A percentile compares a stretch with the other conserved stretches of the same genome.
phyloP scores from a whole-genome alignment of 2,888 invertebrate species.

The Volucella inanis region DNA sequence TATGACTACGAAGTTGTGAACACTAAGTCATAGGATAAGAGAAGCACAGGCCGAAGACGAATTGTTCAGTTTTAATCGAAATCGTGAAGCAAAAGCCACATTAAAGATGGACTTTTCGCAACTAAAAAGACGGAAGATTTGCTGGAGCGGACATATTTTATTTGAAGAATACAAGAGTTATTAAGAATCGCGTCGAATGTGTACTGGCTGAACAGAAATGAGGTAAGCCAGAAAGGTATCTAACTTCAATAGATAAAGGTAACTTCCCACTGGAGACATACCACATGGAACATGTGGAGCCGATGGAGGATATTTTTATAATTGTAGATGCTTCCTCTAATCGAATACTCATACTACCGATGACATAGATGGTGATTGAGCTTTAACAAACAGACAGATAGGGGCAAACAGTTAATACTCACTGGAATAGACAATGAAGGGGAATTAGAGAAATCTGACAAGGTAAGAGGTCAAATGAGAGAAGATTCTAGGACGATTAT shows the following conservation, averaged over 20 bases:
- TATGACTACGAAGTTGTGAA: neutral
- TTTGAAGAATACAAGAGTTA: conserved; percentile 31
- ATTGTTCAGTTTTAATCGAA: neutral
- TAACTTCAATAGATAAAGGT: conserved; percentile 75
- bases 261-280: no score
- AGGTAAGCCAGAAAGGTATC: conserved; percentile 79
- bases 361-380: no score
- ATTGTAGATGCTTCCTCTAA: conserved; percentile 79
- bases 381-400: no score
- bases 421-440: conserved; percentile 47
- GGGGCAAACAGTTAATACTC: no score
- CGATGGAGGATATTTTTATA: conserved; percentile 76
- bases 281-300: conserved; percentile 79
- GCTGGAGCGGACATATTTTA: no score
- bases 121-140: no score
- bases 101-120: conserved; percentile 55
- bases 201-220: conserved; percentile 73
- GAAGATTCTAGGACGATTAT: conserved; percentile 44
- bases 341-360: conserved; percentile 64
- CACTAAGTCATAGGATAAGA: neutral
- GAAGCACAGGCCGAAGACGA: neutral
- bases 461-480: conserved; percentile 25
- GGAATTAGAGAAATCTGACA: conserved; percentile 5
- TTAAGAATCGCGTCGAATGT: conserved; percentile 17
- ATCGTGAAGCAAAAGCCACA: conserved; percentile 46